Percentiles rank a stretch among this genome's conserved stretches.
Evolutionary conservation across 1,140 invertebrate genomes (phyloP).

Genomic region (Drosophila funebris): DNA sequence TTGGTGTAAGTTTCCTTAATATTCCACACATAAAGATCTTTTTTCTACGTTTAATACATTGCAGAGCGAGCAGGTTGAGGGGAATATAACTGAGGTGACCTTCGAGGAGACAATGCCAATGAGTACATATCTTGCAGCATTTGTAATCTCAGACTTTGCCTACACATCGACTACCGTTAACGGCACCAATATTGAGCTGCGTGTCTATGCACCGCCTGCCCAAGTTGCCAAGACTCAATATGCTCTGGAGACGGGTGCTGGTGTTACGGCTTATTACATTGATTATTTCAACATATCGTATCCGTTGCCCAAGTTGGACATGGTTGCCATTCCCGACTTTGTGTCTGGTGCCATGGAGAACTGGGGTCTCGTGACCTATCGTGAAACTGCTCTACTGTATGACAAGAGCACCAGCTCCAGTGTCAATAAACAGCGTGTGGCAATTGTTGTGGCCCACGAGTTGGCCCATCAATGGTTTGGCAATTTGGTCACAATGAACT

Average conservation of each 20-base stretch:
- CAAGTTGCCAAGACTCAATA: slow-evolving; percentile 92
- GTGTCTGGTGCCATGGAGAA: slow-evolving; percentile 98
- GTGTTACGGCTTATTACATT: slow-evolving; percentile 93
- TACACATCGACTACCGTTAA: slow-evolving; percentile 85
- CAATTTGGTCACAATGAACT: slow-evolving; percentile 94
- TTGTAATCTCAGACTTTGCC: slow-evolving; percentile 95
- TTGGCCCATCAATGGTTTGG: slow-evolving; percentile 97
- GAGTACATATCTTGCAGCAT: slow-evolving; percentile 96
- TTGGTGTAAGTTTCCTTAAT: slow-evolving; percentile 45
- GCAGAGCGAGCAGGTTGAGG: slow-evolving; percentile 49
- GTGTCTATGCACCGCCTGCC: slow-evolving; percentile 89
- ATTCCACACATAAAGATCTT: neutral
- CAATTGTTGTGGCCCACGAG: slow-evolving; percentile 94
- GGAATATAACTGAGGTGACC: slow-evolving; percentile 78
- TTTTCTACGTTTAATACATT: neutral
- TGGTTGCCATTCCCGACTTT: slow-evolving; percentile 97
- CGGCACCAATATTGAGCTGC: slow-evolving; percentile 86
- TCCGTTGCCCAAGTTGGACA: slow-evolving; percentile 94
- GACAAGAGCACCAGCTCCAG: slow-evolving; percentile 88
- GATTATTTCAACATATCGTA: slow-evolving; percentile 94
- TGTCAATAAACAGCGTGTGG: slow-evolving; percentile 90
- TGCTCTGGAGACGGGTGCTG: slow-evolving; percentile 90
- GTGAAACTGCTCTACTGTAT: slow-evolving; percentile 93
- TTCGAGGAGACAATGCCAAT: slow-evolving; percentile 93
- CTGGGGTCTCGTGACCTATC: slow-evolving; percentile 93